Conservation (phyloP, 2,113 vertebrate species). For the Oryzias curvinotus region DNA sequence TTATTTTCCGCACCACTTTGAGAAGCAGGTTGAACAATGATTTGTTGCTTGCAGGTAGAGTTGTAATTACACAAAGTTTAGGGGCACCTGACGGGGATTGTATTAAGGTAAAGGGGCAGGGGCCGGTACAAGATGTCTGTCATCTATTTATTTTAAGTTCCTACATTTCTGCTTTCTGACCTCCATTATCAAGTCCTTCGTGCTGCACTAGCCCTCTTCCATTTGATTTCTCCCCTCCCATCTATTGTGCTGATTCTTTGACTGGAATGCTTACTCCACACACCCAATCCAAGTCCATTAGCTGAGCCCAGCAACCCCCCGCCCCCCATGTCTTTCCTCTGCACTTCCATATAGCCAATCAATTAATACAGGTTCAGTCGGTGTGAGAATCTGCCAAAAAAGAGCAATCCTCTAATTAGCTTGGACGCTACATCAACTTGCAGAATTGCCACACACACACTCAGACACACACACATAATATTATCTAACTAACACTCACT, state of each 20-base stretch:
- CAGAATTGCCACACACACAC: slow-evolving; percentile 28
- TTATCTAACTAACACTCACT: slow-evolving; percentile 3
- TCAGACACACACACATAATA: background rate
- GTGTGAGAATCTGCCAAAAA: slow-evolving; percentile 66
- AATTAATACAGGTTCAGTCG: slow-evolving; percentile 77
- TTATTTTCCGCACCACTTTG: too few species aligned
- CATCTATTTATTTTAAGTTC: background rate
- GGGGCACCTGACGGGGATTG: too few species aligned
- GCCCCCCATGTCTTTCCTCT: slow-evolving; percentile 28
- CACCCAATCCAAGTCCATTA: slow-evolving; percentile 51
- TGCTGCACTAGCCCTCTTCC: background rate
- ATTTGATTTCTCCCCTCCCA: slow-evolving; percentile 5
- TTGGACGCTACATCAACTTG: slow-evolving; percentile 65
- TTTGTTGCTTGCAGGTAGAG: too few species aligned
- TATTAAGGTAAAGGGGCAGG: too few species aligned
- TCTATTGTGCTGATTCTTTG: slow-evolving; percentile 61
- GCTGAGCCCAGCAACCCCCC: slow-evolving; percentile 62
- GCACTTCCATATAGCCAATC: slow-evolving; percentile 76
- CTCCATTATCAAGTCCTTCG: background rate
- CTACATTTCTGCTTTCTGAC: slow-evolving; percentile 11
- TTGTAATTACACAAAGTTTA: too few species aligned
- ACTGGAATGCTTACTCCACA: slow-evolving; percentile 69
- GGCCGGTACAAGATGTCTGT: background rate
- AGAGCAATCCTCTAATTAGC: slow-evolving; percentile 79
- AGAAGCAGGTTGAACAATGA: too few species aligned